phyloP scores from a whole-genome alignment of 2,113 vertebrate genomes.

The Ciconia maguari region DNA sequence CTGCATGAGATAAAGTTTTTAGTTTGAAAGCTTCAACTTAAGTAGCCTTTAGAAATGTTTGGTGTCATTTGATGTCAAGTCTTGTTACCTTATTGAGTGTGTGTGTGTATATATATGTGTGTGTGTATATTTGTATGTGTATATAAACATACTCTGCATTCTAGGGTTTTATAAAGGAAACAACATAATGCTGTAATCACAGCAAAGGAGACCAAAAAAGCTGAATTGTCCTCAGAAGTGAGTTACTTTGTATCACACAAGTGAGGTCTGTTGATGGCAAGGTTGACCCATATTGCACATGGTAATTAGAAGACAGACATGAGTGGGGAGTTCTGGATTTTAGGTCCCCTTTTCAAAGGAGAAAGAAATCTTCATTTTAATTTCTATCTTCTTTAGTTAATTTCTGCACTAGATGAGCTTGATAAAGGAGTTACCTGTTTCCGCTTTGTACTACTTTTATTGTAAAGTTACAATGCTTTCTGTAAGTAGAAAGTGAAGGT shows the following conservation, averaged over 20 bases:
- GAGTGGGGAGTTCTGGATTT: neutral
- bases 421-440: neutral
- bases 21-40: neutral
- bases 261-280: neutral
- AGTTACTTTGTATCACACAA: neutral
- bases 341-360: neutral
- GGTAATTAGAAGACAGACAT: neutral
- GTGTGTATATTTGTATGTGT: neutral
- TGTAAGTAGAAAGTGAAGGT: neutral
- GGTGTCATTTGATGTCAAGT: neutral
- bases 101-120: neutral
- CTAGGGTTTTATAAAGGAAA: neutral
- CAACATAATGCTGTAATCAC: neutral
- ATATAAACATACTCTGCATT: neutral
- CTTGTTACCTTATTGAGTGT: neutral
- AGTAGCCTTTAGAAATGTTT: neutral
- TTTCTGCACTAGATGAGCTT: neutral
- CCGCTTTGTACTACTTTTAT: neutral
- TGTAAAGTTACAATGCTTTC: neutral
- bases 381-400: neutral
- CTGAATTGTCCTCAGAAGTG: neutral
- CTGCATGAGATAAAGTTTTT: neutral
- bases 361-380: neutral
- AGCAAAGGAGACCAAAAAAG: neutral
- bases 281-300: neutral